A percentile compares a stretch with the other conserved stretches of the same genome.
phyloP scores from a whole-genome alignment of 2,888 invertebrate genomes.

The Lasioglossum villosulum region DNA sequence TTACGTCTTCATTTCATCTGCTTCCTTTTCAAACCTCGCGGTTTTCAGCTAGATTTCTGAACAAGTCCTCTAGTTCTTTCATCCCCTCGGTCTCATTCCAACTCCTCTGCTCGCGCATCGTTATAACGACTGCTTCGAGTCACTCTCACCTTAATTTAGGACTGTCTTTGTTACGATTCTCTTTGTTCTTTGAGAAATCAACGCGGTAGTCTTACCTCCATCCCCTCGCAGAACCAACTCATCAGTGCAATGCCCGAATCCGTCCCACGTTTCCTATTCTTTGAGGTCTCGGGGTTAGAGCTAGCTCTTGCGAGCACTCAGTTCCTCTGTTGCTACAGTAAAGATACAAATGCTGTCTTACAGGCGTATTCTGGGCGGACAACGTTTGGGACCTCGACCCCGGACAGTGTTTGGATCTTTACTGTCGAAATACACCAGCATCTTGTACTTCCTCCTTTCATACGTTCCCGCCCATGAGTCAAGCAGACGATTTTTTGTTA shows the following conservation, averaged over 20 bases:
- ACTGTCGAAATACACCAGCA: too few species aligned
- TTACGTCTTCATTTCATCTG: not conserved
- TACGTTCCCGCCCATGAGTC: too few species aligned
- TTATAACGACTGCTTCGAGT: not conserved
- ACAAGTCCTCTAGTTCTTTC: not conserved
- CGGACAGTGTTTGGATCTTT: too few species aligned
- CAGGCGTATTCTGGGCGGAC: too few species aligned
- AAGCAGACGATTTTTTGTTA: too few species aligned
- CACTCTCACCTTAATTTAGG: not conserved
- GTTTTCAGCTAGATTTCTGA: not conserved
- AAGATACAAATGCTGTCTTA: too few species aligned
- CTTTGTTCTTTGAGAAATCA: constrained; percentile 5
- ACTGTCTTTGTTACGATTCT: not conserved
- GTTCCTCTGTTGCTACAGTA: too few species aligned
- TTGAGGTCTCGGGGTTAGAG: not conserved
- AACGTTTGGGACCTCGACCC: too few species aligned
- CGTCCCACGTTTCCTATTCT: not conserved
- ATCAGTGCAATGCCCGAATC: not conserved
- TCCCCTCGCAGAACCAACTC: not conserved
- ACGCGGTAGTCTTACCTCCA: not conserved
- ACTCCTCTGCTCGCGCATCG: not conserved
- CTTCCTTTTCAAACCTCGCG: not conserved
- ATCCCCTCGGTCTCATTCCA: not conserved
- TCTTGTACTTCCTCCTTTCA: too few species aligned
- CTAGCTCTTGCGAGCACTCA: not conserved